These are phyloP conservation scores for Acanthopagrus latus DNA, from an alignment of 2,797 vertebrate genomes.

Conservation along the genomic window DNA sequence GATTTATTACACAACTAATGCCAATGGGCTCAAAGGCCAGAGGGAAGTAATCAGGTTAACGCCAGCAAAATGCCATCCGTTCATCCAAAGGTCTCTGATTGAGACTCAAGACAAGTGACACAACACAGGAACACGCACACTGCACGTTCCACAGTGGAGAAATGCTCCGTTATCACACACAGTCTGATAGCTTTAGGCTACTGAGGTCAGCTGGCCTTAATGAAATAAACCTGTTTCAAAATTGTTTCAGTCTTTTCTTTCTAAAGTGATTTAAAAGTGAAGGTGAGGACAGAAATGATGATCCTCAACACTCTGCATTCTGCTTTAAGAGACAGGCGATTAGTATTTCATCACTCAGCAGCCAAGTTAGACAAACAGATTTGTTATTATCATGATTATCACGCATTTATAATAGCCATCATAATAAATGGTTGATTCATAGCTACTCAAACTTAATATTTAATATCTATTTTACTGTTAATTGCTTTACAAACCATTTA, in stretches of 20 bases:
- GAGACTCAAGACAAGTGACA: neutral
- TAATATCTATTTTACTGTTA: too few species aligned
- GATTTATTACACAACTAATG: slow-evolving; percentile 42
- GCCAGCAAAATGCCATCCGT: slow-evolving; percentile 16
- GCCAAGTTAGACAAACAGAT: neutral
- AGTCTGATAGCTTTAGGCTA: neutral
- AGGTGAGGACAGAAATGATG: neutral
- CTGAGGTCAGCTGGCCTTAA: too few species aligned
- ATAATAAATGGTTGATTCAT: too few species aligned
- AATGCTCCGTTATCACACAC: neutral
- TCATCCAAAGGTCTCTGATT: slow-evolving; percentile 73
- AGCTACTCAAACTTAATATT: too few species aligned
- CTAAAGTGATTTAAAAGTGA: neutral
- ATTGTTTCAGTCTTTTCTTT: neutral
- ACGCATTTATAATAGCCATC: too few species aligned
- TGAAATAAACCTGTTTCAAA: neutral
- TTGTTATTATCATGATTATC: neutral
- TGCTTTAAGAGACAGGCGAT: neutral
- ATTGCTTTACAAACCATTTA: too few species aligned
- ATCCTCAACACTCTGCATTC: neutral
- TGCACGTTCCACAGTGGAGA: neutral
- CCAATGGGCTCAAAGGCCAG: slow-evolving; percentile 67
- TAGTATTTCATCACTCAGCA: neutral
- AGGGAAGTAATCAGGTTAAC: slow-evolving; percentile 25
- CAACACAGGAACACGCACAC: neutral